A percentile compares a stretch with the other conserved stretches of the same genome.
Evolutionary conservation across 2,888 invertebrate species (phyloP).

Genomic region (Petrolisthes cinctipes): DNA sequence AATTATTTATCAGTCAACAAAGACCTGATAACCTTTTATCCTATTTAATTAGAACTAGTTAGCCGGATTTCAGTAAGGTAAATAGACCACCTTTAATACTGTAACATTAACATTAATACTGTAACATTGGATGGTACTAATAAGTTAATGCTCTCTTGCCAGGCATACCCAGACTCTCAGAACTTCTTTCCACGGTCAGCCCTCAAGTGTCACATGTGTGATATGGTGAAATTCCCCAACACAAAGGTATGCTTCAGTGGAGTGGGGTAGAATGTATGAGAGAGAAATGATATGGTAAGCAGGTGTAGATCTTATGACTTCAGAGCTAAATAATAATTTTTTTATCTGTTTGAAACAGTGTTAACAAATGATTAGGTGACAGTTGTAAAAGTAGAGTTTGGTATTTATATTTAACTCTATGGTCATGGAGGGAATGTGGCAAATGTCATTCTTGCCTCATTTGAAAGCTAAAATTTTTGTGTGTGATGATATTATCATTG

Average conservation of each 20-base stretch:
- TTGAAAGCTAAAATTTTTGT: too few relatives aligned
- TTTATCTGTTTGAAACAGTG: neutral
- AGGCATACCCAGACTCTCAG: neutral
- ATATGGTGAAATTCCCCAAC: conserved; percentile 39
- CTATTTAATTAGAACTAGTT: too few relatives aligned
- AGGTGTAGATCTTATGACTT: neutral
- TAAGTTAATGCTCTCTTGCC: neutral
- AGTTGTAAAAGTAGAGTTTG: too few relatives aligned
- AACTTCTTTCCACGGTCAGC: conserved; percentile 28
- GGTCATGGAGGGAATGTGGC: neutral
- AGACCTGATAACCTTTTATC: too few relatives aligned
- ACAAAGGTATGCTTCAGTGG: conserved; percentile 26
- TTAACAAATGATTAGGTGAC: too few relatives aligned
- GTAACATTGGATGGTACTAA: neutral
- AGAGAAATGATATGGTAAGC: neutral
- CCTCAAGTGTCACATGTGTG: conserved; percentile 44
- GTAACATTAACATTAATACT: too few relatives aligned
- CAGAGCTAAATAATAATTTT: neutral
- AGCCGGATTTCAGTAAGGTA: neutral
- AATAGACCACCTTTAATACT: too few relatives aligned
- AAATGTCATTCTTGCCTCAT: neutral
- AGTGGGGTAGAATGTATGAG: too few relatives aligned
- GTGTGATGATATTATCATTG: too few relatives aligned
- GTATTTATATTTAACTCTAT: neutral
- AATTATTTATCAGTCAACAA: too few relatives aligned